These are phyloP conservation scores for Yponomeuta sedellus DNA, from an alignment of 2,888 invertebrate species.

Conservation along the genomic window DNA sequence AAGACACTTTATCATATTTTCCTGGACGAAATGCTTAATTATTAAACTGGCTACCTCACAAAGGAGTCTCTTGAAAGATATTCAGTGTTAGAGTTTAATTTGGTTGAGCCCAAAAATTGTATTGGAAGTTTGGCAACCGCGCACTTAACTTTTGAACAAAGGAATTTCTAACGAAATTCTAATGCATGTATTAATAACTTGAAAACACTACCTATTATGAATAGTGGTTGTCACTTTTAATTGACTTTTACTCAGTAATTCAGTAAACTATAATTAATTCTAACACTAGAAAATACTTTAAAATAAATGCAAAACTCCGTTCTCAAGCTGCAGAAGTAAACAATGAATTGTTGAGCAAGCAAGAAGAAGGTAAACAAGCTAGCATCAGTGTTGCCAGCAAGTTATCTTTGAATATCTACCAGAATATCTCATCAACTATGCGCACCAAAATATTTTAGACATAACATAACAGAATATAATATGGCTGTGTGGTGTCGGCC, in stretches of 20 bases:
- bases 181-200: neutral
- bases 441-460: too few species aligned
- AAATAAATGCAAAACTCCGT: too few species aligned
- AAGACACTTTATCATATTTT: conserved; percentile 31
- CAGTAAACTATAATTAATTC: too few species aligned
- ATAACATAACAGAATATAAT: too few species aligned
- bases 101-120: conserved; percentile 30
- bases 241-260: too few species aligned
- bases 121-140: conserved; percentile 62
- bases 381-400: conserved; percentile 38
- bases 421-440: too few species aligned
- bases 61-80: neutral
- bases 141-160: conserved; percentile 48
- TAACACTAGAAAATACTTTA: too few species aligned
- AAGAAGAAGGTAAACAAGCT: conserved; percentile 50
- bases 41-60: neutral
- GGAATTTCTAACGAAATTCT: conserved; percentile 24
- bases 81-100: neutral
- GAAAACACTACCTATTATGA: neutral
- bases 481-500: too few species aligned
- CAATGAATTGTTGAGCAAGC: conserved; percentile 23
- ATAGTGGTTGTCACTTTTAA: too few species aligned
- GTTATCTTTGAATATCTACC: neutral
- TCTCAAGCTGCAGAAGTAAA: too few species aligned
- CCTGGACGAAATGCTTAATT: neutral